These are phyloP conservation scores for Cyprinodon brontotheroides DNA, from an alignment of 2,113 vertebrate genomes.

Conservation along the genomic window DNA sequence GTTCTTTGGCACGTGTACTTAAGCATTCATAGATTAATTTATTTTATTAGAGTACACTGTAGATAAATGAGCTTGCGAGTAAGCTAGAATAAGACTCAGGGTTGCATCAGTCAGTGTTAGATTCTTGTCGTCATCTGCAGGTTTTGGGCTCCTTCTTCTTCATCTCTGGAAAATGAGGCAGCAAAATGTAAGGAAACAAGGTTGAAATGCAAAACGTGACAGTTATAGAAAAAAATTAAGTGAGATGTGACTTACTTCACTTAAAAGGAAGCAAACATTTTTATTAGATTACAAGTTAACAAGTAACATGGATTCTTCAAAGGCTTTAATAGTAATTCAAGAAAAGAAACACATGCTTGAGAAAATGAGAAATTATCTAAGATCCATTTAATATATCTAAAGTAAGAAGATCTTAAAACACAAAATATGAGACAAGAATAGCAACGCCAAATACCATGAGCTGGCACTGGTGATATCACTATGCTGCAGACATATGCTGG, in stretches of 20 bases:
- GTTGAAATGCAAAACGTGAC: background rate
- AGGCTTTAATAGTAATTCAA: background rate
- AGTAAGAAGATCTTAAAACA: no score
- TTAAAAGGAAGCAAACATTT: constrained; percentile 19
- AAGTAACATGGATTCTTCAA: background rate
- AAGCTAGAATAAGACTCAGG: constrained; percentile 33
- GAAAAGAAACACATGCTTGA: constrained; percentile 1
- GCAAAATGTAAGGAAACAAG: constrained; percentile 65
- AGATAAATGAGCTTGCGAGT: constrained; percentile 40
- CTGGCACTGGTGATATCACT: background rate
- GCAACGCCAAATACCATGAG: no score
- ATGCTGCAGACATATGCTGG: background rate
- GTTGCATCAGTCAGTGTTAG: constrained; percentile 52
- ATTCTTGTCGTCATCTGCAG: constrained; percentile 66
- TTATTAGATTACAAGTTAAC: constrained; percentile 24
- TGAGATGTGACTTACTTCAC: constrained; percentile 29
- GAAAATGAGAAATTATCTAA: background rate
- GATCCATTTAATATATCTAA: background rate
- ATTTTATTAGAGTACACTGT: constrained; percentile 57
- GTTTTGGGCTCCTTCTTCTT: constrained; percentile 70
- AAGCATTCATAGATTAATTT: constrained; percentile 48
- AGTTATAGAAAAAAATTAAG: constrained; percentile 2
- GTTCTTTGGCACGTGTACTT: constrained; percentile 9
- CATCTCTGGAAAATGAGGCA: constrained; percentile 80
- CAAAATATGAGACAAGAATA: no score